These are phyloP conservation scores for Leptinotarsa lineolata DNA, from an alignment of 1,140 invertebrate genomes.

Conservation along the genomic window DNA sequence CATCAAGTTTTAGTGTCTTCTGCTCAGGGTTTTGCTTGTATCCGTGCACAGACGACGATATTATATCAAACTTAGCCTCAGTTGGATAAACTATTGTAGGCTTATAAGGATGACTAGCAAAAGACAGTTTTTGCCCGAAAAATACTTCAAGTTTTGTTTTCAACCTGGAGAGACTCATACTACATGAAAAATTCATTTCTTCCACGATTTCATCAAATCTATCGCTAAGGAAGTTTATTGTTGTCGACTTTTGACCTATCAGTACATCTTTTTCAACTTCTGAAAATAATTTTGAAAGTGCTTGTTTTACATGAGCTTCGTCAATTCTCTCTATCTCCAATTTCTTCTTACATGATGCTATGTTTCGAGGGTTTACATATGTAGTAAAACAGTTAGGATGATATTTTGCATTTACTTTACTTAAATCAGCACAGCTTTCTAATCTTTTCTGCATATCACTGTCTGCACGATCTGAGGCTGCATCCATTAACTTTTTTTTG, in stretches of 20 bases:
- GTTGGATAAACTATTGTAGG: not conserved
- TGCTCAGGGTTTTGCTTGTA: not conserved
- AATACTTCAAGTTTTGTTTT: not conserved
- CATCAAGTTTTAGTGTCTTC: not conserved
- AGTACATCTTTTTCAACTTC: slow-evolving; percentile 5
- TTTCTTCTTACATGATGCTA: not conserved
- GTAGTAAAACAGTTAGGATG: not conserved
- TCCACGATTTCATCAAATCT: not conserved
- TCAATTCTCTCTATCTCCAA: not conserved
- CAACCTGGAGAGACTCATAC: not conserved
- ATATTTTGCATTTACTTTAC: not conserved
- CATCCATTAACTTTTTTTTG: not conserved
- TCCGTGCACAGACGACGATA: not conserved
- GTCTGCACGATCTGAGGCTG: not conserved
- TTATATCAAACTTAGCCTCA: not conserved
- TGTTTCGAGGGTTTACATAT: not conserved
- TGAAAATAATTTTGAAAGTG: not conserved
- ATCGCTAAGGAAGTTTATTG: not conserved
- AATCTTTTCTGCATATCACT: not conserved
- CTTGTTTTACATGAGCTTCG: not conserved
- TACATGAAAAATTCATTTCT: not conserved
- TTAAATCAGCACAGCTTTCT: not conserved
- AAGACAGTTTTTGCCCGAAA: not conserved
- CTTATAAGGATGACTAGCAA: not conserved
- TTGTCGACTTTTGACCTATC: not conserved